Evolutionary conservation across 2,113 vertebrate species (phyloP), one percentile per base, ranked within the genome.

Genomic region (Centropus unirufus): DNA sequence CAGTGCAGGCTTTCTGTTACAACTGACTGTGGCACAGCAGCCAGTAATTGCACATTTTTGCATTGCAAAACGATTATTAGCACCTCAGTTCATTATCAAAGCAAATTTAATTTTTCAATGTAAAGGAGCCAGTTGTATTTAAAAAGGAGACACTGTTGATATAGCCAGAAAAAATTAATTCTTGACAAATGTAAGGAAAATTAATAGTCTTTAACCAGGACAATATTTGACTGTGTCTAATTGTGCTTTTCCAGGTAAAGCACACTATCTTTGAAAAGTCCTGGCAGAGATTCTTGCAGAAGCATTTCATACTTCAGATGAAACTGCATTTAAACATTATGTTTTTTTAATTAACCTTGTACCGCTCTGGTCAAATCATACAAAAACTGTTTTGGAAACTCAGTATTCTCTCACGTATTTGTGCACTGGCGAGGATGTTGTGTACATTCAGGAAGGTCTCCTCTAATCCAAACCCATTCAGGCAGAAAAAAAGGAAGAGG

Each of bases 201-300:
- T 97, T 95, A 97, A 97, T 96, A 97, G 96, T 95, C 95, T 97
- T 97, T 98, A 98, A 96, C 96, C 95, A 68, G 95, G 93, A 92
- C 84, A 97, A 96, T 97, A 95, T 98, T 97, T 98, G 93, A 95
- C 95, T 95, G 92, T 96, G 96, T 95, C 94, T 98, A 97, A 98
- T 97, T 97, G 96, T 96, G 97, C 97, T 97, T 96, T 94, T 62
- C 67, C 11, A 61, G 76, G 80, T 93, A 86, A 87, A 94, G 69
- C 39, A 69, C 59, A 69, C 78, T 73, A 57, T 82, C 78, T 80
- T 78, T 81, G 75, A 51, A 32, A 87, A 81, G 40, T 78, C 59
- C 81, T 93, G 82, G 49, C 70, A 68, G 82, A 90, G 69, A 79
- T 90, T 68, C 62, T 46, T 34, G 32, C 52, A 72, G 69, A 89